A percentile compares a stretch with the other conserved stretches of the same genome.
Evolutionary conservation across 2,113 vertebrate genomes (phyloP).

Genomic region (Scopus umbretta): DNA sequence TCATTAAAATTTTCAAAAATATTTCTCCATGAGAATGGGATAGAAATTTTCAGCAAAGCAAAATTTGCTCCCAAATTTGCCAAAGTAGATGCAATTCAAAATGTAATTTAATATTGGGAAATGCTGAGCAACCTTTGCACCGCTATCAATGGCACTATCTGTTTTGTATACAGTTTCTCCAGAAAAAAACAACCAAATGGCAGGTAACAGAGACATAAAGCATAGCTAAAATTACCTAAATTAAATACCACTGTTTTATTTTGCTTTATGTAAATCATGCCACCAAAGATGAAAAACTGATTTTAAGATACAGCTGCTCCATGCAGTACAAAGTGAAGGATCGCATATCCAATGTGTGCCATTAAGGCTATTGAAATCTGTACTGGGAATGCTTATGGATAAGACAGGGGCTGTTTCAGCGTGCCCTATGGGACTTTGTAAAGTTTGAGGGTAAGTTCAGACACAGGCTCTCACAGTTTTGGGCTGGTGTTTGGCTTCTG

Average conservation of each 20-base stretch:
- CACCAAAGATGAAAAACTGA: background rate
- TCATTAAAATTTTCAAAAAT: background rate
- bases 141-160: background rate
- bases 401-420: background rate
- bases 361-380: background rate
- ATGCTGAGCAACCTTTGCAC: background rate
- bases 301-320: background rate
- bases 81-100: background rate
- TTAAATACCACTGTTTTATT: background rate
- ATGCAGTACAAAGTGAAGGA: background rate
- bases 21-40: background rate
- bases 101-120: background rate
- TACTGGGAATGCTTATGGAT: background rate
- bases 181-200: background rate
- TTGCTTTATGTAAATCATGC: background rate
- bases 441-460: background rate
- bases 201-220: background rate
- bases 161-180: background rate
- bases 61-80: background rate
- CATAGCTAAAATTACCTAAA: background rate
- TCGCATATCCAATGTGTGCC: no score
- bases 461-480: fast-evolving
- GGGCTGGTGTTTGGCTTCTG: background rate
- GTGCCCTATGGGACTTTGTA: background rate
- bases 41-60: background rate